Evolutionary conservation across 2,113 vertebrate species (phyloP).

Genomic region (Rissa tridactyla): DNA sequence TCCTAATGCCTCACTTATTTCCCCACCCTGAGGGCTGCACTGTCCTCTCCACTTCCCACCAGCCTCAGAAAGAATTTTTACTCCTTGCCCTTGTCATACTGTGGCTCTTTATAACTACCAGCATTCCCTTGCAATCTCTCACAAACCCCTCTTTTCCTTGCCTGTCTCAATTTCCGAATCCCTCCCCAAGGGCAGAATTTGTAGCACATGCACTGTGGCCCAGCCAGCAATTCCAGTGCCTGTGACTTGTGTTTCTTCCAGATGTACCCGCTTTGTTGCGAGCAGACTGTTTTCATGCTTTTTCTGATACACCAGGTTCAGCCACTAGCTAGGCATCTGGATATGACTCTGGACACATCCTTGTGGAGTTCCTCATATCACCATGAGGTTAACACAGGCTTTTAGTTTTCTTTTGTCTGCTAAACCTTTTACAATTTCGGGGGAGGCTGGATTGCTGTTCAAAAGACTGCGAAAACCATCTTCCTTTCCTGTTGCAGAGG

Average conservation of each 20-base stretch:
- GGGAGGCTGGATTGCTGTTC: not conserved
- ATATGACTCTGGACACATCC: not conserved
- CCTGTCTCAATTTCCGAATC: not conserved
- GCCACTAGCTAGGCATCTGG: not conserved
- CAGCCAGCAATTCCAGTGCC: not conserved
- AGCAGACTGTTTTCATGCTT: not conserved
- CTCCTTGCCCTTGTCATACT: not conserved
- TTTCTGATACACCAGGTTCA: not conserved
- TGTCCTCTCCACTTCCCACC: not conserved
- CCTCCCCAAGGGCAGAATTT: not conserved
- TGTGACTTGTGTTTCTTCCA: not conserved
- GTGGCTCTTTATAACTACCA: not conserved
- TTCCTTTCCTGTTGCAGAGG: not conserved
- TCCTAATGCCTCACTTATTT: not conserved
- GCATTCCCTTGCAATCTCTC: not conserved
- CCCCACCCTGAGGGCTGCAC: not conserved
- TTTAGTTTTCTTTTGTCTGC: not conserved
- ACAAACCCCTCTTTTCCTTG: not conserved
- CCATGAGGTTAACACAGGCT: not conserved
- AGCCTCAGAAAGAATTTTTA: not conserved
- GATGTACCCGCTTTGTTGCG: not conserved
- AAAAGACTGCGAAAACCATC: not conserved
- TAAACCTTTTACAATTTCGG: not conserved
- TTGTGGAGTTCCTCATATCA: not conserved
- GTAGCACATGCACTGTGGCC: not conserved